phyloP scores from a whole-genome alignment of 2,113 vertebrate species.

The Sylvietta virens region DNA sequence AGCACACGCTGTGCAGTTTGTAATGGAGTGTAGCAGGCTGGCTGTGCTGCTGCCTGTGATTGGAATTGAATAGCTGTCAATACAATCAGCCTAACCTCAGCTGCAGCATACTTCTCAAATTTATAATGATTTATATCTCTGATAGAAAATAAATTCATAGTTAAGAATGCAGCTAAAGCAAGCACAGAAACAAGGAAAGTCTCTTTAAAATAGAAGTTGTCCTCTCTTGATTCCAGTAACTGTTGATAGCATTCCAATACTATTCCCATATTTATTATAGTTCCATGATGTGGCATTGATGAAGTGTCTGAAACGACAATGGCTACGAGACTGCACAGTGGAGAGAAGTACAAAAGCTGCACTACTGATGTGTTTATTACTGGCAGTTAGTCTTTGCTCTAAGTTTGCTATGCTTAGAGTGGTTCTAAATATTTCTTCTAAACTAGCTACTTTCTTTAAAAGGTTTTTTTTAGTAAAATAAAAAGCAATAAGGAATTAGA shows the following conservation, averaged over 20 bases:
- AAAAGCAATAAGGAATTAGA: neutral
- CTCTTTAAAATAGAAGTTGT: neutral
- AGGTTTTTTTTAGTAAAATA: neutral
- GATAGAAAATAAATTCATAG: neutral
- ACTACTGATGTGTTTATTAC: neutral
- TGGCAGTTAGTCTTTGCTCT: neutral
- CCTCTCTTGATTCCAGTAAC: neutral
- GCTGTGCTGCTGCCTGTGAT: neutral
- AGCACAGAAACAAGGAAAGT: neutral
- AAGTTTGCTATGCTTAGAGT: neutral
- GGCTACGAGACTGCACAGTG: neutral
- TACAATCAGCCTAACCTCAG: neutral
- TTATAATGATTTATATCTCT: neutral
- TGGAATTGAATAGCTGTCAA: neutral
- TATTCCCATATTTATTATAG: neutral
- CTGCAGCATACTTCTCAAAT: neutral
- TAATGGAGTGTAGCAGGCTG: neutral
- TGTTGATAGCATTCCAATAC: neutral
- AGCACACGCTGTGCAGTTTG: neutral
- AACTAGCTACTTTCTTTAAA: neutral
- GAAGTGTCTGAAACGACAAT: neutral
- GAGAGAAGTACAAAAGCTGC: neutral
- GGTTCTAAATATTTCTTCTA: neutral
- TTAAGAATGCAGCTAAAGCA: neutral
- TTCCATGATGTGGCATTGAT: neutral